Conservation (phyloP, 2,888 invertebrate genomes). For the Acleris holmiana region DNA sequence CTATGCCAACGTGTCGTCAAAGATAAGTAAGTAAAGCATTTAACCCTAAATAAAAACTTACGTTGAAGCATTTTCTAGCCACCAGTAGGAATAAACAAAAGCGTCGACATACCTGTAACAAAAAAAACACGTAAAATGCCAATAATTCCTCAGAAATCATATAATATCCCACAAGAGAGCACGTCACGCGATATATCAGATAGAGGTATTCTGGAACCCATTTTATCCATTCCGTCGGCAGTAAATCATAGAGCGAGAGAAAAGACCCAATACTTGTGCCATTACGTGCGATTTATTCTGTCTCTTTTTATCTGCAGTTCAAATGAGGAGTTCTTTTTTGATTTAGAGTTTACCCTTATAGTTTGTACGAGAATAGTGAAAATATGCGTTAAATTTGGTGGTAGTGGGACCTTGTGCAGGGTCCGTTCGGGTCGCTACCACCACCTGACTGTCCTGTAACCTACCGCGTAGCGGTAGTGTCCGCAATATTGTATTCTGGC, state of each 20-base stretch:
- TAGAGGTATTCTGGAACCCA: constrained; percentile 6
- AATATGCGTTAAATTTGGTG: background rate
- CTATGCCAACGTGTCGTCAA: no score
- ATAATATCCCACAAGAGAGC: constrained; percentile 12
- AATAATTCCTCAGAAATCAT: background rate
- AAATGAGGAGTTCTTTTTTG: constrained; percentile 31
- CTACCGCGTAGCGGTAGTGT: no score
- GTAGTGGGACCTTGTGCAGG: no score
- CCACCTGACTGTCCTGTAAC: no score
- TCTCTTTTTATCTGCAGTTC: constrained; percentile 26
- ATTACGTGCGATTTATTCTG: constrained; percentile 31
- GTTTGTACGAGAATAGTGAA: background rate
- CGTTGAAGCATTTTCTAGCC: background rate
- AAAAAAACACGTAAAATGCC: constrained; percentile 1
- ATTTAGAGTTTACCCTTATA: constrained; percentile 14
- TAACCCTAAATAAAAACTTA: background rate
- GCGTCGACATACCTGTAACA: constrained; percentile 29
- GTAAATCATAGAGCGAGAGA: constrained; percentile 25
- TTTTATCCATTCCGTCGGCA: constrained; percentile 25
- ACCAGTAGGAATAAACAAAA: background rate
- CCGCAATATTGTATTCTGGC: no score
- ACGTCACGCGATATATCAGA: constrained; percentile 5
- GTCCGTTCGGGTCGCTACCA: no score
- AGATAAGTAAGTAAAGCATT: background rate
- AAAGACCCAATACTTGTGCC: constrained; percentile 31